A percentile compares a stretch with the other conserved stretches of the same genome.
Conservation (phyloP, 2,113 vertebrate species). For the Leucosticte australis region DNA sequence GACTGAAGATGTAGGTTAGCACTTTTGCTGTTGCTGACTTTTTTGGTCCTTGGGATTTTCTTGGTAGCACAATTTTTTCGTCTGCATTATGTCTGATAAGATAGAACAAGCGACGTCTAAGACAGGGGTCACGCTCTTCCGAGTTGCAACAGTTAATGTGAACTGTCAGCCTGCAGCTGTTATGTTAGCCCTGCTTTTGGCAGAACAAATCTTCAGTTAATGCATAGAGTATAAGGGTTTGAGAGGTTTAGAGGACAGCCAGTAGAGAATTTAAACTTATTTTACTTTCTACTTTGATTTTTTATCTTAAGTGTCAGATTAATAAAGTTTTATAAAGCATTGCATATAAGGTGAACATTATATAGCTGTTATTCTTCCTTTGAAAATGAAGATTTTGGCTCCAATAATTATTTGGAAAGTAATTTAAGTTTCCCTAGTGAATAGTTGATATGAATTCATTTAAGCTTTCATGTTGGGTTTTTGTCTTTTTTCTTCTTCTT, state of each 20-base stretch:
- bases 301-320: background rate
- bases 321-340: background rate
- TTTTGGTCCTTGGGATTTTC: conserved; percentile 57
- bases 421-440: background rate
- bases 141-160: conserved; percentile 43
- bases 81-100: conserved; percentile 55
- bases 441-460: background rate
- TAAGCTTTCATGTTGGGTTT: background rate
- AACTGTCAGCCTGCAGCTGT: conserved; percentile 66
- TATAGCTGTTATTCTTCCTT: background rate
- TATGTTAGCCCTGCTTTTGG: conserved; percentile 28
- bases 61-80: background rate
- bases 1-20: conserved; percentile 1
- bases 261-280: conserved; percentile 10
- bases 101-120: conserved; percentile 39
- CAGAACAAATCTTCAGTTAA: conserved; percentile 52
- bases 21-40: conserved; percentile 16
- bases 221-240: background rate
- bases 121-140: conserved; percentile 37
- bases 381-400: background rate
- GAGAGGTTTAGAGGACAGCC: conserved; percentile 34
- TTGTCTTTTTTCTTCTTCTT: background rate
- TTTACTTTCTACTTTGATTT: background rate
- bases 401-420: background rate
- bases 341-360: background rate